Evolutionary conservation across 2,113 vertebrate species (phyloP), one percentile per base, ranked within the genome.

Genomic region (Perognathus longimembris): DNA sequence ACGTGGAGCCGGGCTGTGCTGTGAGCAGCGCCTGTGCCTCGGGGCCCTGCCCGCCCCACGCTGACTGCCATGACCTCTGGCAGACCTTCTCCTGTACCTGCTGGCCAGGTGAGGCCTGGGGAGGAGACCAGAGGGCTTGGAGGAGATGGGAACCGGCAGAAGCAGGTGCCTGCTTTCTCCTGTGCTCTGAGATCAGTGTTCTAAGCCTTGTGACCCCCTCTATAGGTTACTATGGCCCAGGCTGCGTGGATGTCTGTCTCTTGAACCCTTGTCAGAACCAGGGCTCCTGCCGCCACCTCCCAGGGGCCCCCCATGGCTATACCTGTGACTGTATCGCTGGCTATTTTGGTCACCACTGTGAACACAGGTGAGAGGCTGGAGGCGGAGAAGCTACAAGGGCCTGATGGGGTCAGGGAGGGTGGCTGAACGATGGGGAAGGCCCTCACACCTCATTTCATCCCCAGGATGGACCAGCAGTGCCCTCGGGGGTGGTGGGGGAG

Each of bases 401-500:
- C 30, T 15, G 45, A 32, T 38, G 3, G 34, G 36, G 7, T 38
- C 7, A 32, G 63, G 50, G 54, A 10, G 67, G n/a, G 14, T 79
- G 42, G 42, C 71, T 63, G 40, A 69, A 38, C 20, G 63, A 8
- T 28, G 1, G 8, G 2, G 21, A 70, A 61, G 50, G 54, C 63
- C 21, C 70, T 66, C 92, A 61, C 89, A 88, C n/a, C 3, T 20
- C 30, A 36, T 69, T 45, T 11, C 88, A 79, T 80, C 95, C 83
- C 90, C 87, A 99, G 99, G 98, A 98, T 99, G 96, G 99, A 99
- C 96, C 99, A 99, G 96, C 99, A 99, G 91, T 99, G 99, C 93
- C 99, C 99, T 0, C 98, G 99, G 90, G 99, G 99, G 28, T 99
- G 99, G 99, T 99, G 99, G 99, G 99, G 99, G 11, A 99, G 97